phyloP scores from a whole-genome alignment of 2,113 vertebrate genomes.

The Stegastes partitus region DNA sequence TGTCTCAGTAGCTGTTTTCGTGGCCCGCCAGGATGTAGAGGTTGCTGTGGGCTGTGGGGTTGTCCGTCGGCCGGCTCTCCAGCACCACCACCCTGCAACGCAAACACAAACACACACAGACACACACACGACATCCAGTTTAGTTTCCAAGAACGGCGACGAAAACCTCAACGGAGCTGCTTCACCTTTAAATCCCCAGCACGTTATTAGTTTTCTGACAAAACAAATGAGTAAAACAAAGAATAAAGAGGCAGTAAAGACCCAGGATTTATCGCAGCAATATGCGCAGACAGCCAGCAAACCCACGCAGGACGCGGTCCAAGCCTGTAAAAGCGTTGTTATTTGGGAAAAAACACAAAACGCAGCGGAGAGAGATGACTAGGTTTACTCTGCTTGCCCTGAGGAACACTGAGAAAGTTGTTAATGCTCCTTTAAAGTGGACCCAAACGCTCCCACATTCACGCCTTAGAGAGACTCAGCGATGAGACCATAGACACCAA shows the following conservation, averaged over 20 bases:
- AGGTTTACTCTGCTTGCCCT: constrained; percentile 2
- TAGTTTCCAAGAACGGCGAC: neutral
- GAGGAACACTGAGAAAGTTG: constrained; percentile 23
- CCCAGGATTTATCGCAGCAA: constrained; percentile 16
- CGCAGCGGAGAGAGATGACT: constrained; percentile 17
- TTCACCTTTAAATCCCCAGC: neutral
- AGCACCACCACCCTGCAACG: constrained; percentile 94
- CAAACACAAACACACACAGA: constrained; percentile 43
- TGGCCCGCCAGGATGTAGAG: constrained; percentile 99
- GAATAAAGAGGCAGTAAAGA: constrained; percentile 15
- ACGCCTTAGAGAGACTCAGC: neutral
- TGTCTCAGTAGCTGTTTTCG: constrained; percentile 97
- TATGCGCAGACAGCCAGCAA: constrained; percentile 4
- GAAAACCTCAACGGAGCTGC: too few species aligned
- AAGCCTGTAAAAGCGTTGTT: constrained; percentile 45
- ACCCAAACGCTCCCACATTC: constrained; percentile 32
- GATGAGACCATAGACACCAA: constrained; percentile 30
- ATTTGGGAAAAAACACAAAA: constrained; percentile 31
- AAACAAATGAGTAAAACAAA: neutral
- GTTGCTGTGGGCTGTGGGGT: constrained; percentile 98
- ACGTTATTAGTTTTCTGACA: constrained; percentile 10
- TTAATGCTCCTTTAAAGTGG: constrained; percentile 17
- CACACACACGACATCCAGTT: constrained; percentile 4
- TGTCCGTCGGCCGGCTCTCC: constrained; percentile 97
- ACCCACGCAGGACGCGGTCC: constrained; percentile 34